These are phyloP conservation scores for Didymodactylos carnosus DNA, from an alignment of 2,888 invertebrate species.

Conservation along the genomic window DNA sequence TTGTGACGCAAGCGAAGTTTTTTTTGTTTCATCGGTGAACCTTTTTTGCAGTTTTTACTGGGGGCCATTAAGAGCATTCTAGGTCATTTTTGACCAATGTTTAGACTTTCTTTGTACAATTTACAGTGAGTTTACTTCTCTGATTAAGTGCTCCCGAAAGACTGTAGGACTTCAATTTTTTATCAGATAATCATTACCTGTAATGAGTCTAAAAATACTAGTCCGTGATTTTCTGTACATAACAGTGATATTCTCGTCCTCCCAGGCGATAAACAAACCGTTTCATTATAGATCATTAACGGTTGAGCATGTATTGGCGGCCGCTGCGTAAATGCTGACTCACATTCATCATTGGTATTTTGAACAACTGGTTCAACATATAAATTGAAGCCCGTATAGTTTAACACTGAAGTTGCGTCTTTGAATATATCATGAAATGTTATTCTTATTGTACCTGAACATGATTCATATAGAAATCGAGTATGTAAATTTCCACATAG, in stretches of 20 bases:
- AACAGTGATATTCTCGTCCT: neutral
- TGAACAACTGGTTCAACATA: neutral
- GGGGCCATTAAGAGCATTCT: no score
- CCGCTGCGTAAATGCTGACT: neutral
- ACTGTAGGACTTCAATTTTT: no score
- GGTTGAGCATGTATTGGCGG: neutral
- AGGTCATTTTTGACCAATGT: no score
- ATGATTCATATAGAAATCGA: neutral
- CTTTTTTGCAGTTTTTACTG: no score
- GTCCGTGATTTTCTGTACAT: neutral
- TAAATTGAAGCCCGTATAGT: neutral
- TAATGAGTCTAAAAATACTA: neutral
- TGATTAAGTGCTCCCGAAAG: no score
- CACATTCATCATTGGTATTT: neutral
- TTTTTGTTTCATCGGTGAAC: no score
- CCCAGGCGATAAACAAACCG: neutral
- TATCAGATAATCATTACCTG: no score
- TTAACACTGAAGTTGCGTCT: neutral
- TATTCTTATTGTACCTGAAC: neutral
- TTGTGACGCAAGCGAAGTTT: no score
- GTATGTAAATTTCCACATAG: neutral
- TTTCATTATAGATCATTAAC: neutral
- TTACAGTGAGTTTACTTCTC: no score
- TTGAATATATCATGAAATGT: neutral
- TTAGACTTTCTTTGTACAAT: no score